These are phyloP conservation scores for Itoplectis maculator DNA, from an alignment of 2,888 invertebrate species.

Conservation along the genomic window DNA sequence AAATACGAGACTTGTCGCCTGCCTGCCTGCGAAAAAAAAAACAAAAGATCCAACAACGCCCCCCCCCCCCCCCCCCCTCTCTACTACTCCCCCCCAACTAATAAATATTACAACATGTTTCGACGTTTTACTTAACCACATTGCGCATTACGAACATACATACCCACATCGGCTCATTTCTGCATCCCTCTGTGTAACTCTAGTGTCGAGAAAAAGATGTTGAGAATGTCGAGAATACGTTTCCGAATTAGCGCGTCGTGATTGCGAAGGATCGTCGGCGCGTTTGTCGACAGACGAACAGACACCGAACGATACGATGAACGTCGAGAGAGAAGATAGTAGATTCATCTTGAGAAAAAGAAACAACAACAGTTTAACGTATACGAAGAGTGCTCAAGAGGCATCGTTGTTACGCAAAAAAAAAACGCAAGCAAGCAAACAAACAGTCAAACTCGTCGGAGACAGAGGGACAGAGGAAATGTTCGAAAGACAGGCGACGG, in stretches of 20 bases:
- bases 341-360: slow-evolving; percentile 31
- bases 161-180: slow-evolving; percentile 77
- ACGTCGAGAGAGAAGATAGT: slow-evolving; percentile 35
- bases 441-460: slow-evolving; percentile 25
- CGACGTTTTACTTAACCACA: slow-evolving; percentile 79
- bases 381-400: slow-evolving; percentile 53
- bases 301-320: slow-evolving; percentile 2
- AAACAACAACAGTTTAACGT: slow-evolving; percentile 15
- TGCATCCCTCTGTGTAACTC: slow-evolving; percentile 75
- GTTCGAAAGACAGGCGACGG: slow-evolving; percentile 75
- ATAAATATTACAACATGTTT: slow-evolving; percentile 78
- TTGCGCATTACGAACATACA: slow-evolving; percentile 74
- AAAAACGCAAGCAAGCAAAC: slow-evolving; percentile 21
- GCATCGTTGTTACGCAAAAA: slow-evolving; percentile 28
- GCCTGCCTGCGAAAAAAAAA: slow-evolving; percentile 67
- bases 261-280: slow-evolving; percentile 10
- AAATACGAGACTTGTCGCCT: slow-evolving; percentile 78
- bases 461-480: slow-evolving; percentile 68
- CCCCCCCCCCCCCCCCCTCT: slow-evolving; percentile 72
- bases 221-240: slow-evolving; percentile 36
- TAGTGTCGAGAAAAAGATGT: slow-evolving; percentile 61
- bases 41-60: slow-evolving; percentile 69
- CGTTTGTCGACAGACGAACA: slow-evolving; percentile 39
- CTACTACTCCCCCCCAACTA: slow-evolving; percentile 65
- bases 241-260: slow-evolving; percentile 38